phyloP scores from a whole-genome alignment of 2,797 vertebrate genomes.

The Philypnodon macrostomus region DNA sequence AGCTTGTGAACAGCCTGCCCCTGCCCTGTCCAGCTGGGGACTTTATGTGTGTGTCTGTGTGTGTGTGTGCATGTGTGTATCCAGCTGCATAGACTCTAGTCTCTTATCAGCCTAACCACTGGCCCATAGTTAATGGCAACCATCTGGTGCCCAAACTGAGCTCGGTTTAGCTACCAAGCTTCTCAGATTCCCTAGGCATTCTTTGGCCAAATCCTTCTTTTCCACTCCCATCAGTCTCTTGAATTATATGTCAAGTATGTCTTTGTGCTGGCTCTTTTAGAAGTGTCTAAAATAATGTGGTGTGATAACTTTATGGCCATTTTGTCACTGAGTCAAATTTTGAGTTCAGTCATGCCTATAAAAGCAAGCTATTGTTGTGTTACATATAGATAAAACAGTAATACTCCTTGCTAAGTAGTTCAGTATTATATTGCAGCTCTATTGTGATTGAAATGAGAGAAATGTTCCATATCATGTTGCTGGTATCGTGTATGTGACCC shows the following conservation, averaged over 20 bases:
- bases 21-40: conserved; percentile 51
- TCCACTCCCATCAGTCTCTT: conserved; percentile 1
- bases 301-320: conserved; percentile 3
- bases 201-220: conserved; percentile 21
- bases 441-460: conserved; percentile 7
- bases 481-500: conserved; percentile 9
- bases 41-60: conserved; percentile 17
- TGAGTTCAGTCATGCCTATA: neutral
- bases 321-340: neutral
- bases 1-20: conserved; percentile 45
- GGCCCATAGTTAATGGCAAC: conserved; percentile 56
- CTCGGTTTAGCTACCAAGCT: conserved; percentile 33
- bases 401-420: neutral
- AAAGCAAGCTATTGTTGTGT: neutral
- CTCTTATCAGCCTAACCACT: conserved; percentile 73
- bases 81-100: conserved; percentile 62
- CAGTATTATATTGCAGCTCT: neutral
- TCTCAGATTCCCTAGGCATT: conserved; percentile 33
- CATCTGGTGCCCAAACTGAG: conserved; percentile 62
- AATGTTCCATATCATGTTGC: neutral
- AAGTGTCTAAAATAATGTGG: conserved; percentile 4
- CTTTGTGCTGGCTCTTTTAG: too few relatives aligned
- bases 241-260: neutral
- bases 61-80: conserved; percentile 36
- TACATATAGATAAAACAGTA: too few relatives aligned